These are phyloP conservation scores for Pseudeuparius sepicola DNA, from an alignment of 2,888 invertebrate genomes.

Conservation along the genomic window DNA sequence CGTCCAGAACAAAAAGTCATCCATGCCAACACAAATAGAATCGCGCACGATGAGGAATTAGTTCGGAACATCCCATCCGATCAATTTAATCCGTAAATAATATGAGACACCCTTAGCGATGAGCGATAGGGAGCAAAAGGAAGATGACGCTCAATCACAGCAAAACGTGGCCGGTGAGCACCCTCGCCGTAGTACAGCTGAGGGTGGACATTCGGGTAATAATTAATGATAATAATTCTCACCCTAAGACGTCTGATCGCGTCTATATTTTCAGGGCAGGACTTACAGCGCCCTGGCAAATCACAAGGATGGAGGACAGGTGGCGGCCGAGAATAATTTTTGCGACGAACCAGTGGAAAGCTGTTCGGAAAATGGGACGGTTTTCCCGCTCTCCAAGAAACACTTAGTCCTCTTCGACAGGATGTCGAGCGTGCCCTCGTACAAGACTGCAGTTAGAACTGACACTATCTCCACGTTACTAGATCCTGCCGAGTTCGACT, in stretches of 20 bases:
- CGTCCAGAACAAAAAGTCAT: too few relatives aligned
- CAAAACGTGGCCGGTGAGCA: conserved; percentile 40
- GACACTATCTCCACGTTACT: conserved; percentile 37
- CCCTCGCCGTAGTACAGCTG: conserved; percentile 38
- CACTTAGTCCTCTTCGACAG: conserved; percentile 33
- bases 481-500: conserved; percentile 32
- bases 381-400: conserved; percentile 30
- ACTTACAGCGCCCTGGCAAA: conserved; percentile 35
- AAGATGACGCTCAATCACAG: conserved; percentile 38
- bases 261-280: conserved; percentile 34
- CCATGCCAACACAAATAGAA: too few relatives aligned
- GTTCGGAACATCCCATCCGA: too few relatives aligned
- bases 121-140: too few relatives aligned
- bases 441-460: conserved; percentile 30
- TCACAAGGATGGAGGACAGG: too few relatives aligned
- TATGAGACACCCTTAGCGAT: too few relatives aligned
- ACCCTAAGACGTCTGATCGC: too few relatives aligned
- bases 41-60: too few relatives aligned
- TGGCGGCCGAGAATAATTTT: too few relatives aligned
- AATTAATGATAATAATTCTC: too few relatives aligned
- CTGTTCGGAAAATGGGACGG: conserved; percentile 20
- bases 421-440: conserved; percentile 25
- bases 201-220: conserved; percentile 32
- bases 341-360: too few relatives aligned
- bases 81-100: too few relatives aligned